Evolutionary conservation across 2,113 vertebrate genomes (phyloP), one percentile per base, ranked within the genome.

Genomic region (Elaphurus davidianus): DNA sequence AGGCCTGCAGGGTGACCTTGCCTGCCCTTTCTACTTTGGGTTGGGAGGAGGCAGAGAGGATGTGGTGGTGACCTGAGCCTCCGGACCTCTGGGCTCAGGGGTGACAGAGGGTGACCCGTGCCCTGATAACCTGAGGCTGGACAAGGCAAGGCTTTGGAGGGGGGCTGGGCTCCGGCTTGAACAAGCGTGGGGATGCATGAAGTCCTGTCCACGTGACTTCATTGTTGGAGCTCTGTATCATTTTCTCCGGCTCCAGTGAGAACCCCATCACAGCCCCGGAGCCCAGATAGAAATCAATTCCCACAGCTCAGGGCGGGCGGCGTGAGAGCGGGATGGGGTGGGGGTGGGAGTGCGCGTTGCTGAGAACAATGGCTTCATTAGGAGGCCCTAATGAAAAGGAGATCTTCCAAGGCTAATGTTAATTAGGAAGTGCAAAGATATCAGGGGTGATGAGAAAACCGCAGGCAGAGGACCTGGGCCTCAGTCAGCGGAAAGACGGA

Each of bases 111-210:
- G 43, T 17, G 8, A 1, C 52, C 54, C 40, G 9, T 0, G 1
- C 19, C 47, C 78, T 33, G 79, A 50, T 7, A 12, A 1, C 54
- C 52, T 67, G 30, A 40, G 2, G 25, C 4, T 82, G 45, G 33
- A 50, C 7, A 25, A n/a, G 86, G 45, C 64, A 14, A 16, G n/a
- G 23, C n/a, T 12, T 0, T 5, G 25, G 82, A 62, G 52, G 27
- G 55, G 83, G 62, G 62, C 40, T 1, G 7, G 54, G 2, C 21
- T 21, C 50, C 16, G 50, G 33, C 50, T 33, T 45, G 55, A 91
- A 27, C 16, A 33, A 21, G 21, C 3, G 0, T 1, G 21, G 43
- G 60, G 17, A 12, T 1, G 0, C 4, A 5, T 3, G 5, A 33
- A 11, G 40, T 55, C 67, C n/a, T 2, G 33, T 76, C 47, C 25